Conservation (phyloP, 2,113 vertebrate genomes). For the Oreochromis tanganicae region DNA sequence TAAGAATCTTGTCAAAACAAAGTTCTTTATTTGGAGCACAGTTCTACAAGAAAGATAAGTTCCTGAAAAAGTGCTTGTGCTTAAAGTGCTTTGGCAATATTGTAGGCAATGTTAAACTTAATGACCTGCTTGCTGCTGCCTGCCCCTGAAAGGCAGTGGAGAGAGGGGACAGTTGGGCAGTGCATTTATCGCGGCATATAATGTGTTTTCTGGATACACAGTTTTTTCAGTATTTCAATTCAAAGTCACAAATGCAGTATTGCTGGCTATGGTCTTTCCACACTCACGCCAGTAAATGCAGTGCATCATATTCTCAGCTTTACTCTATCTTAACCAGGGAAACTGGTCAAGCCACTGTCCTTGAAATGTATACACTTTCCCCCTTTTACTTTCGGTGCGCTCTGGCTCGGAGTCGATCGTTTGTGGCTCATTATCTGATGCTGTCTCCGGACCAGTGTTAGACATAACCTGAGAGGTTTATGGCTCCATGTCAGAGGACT, state of each 20-base stretch:
- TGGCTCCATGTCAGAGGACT: neutral
- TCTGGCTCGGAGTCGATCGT: neutral
- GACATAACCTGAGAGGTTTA: neutral
- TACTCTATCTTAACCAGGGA: neutral
- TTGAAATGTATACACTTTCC: neutral
- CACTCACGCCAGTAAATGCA: neutral
- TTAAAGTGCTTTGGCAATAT: neutral
- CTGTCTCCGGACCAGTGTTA: neutral
- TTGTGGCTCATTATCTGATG: neutral
- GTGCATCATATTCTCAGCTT: neutral
- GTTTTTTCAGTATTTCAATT: neutral
- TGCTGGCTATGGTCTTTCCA: neutral
- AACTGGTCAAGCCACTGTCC: neutral
- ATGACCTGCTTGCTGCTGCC: neutral
- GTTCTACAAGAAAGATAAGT: neutral
- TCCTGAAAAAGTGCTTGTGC: neutral
- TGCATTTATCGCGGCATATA: neutral
- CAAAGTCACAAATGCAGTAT: neutral
- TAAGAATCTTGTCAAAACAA: neutral
- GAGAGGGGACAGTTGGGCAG: neutral
- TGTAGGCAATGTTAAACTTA: neutral
- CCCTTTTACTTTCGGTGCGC: neutral
- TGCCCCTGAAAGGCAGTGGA: neutral
- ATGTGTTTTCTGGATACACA: neutral
- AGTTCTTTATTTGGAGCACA: neutral